phyloP scores from a whole-genome alignment of 2,113 vertebrate species.

The Asarcornis scutulata region DNA sequence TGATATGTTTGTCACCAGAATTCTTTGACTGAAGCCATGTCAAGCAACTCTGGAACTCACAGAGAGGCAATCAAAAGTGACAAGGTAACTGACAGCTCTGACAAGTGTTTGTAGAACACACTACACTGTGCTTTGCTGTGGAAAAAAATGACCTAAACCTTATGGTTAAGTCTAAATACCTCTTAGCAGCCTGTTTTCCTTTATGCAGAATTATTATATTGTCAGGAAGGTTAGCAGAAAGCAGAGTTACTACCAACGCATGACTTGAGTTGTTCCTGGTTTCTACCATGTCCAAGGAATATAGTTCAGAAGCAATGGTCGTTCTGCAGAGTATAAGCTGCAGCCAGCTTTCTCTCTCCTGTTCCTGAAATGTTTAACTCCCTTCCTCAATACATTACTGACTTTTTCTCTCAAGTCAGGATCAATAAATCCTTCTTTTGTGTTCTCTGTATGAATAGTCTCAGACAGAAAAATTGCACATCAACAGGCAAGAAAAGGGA shows the following conservation, averaged over 20 bases:
- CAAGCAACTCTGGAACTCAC: background rate
- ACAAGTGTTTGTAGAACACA: background rate
- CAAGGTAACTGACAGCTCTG: background rate
- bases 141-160: constrained; percentile 2
- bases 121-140: background rate
- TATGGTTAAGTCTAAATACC: background rate
- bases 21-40: background rate
- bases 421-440: constrained; percentile 2
- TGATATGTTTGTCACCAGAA: background rate
- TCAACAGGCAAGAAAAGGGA: background rate
- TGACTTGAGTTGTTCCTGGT: background rate
- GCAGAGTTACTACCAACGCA: background rate
- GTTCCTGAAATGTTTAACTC: background rate
- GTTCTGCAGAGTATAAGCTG: background rate
- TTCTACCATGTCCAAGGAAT: background rate
- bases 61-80: background rate
- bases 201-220: background rate
- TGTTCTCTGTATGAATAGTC: background rate
- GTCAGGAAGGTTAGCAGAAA: background rate
- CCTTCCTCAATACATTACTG: background rate
- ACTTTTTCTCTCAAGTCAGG: constrained; percentile 26
- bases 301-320: background rate
- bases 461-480: background rate
- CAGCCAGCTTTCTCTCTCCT: background rate
- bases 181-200: background rate